Evolutionary conservation across 64 coral and sea anemone genomes (phyloP).

Genomic region (Acropora tenuis): DNA sequence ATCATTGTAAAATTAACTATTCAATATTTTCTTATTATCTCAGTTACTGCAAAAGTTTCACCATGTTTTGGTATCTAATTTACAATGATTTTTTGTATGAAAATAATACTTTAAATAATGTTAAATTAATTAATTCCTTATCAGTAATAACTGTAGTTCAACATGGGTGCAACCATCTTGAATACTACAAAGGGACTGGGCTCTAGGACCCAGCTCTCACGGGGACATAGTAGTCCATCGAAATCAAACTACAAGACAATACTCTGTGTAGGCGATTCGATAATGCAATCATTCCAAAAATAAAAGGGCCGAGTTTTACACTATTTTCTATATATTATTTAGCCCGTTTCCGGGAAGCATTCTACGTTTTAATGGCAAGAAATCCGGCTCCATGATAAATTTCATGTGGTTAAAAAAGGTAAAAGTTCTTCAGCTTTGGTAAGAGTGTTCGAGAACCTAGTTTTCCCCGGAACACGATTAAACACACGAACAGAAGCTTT

Average conservation of each 20-base stretch:
- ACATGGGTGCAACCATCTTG: slow-evolving; percentile 56
- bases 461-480: too few relatives aligned
- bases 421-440: background rate
- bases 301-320: too few relatives aligned
- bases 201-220: slow-evolving; percentile 13
- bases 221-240: background rate
- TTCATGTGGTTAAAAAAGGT: background rate
- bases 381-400: too few relatives aligned
- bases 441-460: background rate
- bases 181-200: slow-evolving; percentile 54
- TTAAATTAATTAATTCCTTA: slow-evolving; percentile 8
- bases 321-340: background rate
- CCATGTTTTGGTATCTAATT: background rate
- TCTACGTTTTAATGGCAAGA: too few relatives aligned
- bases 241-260: background rate
- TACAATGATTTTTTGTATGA: background rate
- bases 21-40: background rate
- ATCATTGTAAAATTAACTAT: slow-evolving; percentile 13
- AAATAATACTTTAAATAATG: background rate
- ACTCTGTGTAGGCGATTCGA: background rate
- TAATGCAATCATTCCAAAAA: background rate
- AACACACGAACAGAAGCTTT: too few relatives aligned
- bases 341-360: background rate
- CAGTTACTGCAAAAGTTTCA: background rate
- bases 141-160: slow-evolving; percentile 32